Conservation (phyloP, 2,888 invertebrate genomes). For the Hybos culiciformis region DNA sequence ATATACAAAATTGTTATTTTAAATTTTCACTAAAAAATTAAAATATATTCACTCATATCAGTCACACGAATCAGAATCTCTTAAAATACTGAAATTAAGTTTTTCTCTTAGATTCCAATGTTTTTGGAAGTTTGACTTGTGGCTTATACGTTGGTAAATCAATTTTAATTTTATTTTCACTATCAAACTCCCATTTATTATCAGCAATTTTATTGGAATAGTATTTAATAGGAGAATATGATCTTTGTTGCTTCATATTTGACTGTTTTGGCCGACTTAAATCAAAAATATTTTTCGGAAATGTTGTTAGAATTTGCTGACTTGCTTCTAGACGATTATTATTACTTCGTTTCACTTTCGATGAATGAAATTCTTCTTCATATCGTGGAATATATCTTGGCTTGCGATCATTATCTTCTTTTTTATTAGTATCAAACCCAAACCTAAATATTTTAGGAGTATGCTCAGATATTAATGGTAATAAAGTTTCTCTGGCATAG, state of each 20-base stretch:
- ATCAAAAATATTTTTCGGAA: neutral
- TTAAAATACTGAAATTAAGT: too few relatives aligned
- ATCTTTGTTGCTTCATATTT: neutral
- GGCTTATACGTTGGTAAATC: constrained; percentile 47
- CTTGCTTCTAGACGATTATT: too few relatives aligned
- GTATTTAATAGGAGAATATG: neutral
- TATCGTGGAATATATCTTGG: constrained; percentile 51
- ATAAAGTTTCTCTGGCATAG: constrained; percentile 62
- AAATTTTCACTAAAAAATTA: too few relatives aligned
- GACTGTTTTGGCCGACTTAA: neutral
- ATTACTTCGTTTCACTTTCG: too few relatives aligned
- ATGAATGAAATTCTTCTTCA: constrained; percentile 23
- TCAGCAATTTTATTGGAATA: neutral
- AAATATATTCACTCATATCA: too few relatives aligned
- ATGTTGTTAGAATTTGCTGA: neutral
- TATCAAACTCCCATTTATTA: neutral
- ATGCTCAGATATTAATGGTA: constrained; percentile 65
- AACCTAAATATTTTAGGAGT: constrained; percentile 58
- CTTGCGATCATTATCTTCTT: constrained; percentile 23
- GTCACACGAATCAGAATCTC: too few relatives aligned
- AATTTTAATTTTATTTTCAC: constrained; percentile 22
- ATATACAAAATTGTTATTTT: too few relatives aligned
- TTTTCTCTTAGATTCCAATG: too few relatives aligned
- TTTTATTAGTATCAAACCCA: constrained; percentile 37
- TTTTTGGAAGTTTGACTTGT: too few relatives aligned